phyloP scores from a whole-genome alignment of 1,140 invertebrate genomes.

The Camponotus pennsylvanicus region DNA sequence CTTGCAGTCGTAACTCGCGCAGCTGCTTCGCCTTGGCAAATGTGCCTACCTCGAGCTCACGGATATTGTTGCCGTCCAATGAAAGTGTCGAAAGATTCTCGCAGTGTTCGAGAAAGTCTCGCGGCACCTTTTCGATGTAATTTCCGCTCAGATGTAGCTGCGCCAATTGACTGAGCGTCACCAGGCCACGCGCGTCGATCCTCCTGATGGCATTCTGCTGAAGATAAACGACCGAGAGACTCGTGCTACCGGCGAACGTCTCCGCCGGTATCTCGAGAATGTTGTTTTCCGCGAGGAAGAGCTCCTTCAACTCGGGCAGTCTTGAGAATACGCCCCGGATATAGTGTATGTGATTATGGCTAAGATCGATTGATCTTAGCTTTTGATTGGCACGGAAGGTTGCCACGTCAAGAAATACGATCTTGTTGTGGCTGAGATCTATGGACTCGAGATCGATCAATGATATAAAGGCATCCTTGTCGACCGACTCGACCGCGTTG shows the following conservation, averaged over 20 bases:
- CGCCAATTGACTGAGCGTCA: conserved; percentile 90
- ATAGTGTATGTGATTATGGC: conserved; percentile 95
- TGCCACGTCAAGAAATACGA: conserved; percentile 90
- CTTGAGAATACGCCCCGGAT: conserved; percentile 93
- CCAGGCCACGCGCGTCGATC: conserved; percentile 91
- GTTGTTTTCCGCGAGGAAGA: conserved; percentile 96
- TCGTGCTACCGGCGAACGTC: conserved; percentile 92
- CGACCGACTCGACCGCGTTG: conserved; percentile 92
- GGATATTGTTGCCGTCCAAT: conserved; percentile 96
- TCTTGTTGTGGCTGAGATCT: conserved; percentile 95
- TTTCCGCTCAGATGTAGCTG: conserved; percentile 95
- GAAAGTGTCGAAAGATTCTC: conserved; percentile 93
- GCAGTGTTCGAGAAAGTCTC: conserved; percentile 91
- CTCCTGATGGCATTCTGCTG: conserved; percentile 94
- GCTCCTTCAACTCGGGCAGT: conserved; percentile 92
- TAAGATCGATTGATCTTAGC: conserved; percentile 93
- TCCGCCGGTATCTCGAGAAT: conserved; percentile 94
- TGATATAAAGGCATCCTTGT: conserved; percentile 92
- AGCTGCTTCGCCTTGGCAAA: conserved; percentile 92
- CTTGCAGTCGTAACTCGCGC: conserved; percentile 93
- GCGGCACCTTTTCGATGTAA: conserved; percentile 92
- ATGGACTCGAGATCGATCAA: conserved; percentile 92
- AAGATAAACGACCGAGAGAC: conserved; percentile 93
- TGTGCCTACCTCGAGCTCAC: conserved; percentile 92
- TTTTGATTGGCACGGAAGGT: conserved; percentile 92